phyloP scores from a whole-genome alignment of 2,113 vertebrate genomes.

The Mesocricetus auratus region DNA sequence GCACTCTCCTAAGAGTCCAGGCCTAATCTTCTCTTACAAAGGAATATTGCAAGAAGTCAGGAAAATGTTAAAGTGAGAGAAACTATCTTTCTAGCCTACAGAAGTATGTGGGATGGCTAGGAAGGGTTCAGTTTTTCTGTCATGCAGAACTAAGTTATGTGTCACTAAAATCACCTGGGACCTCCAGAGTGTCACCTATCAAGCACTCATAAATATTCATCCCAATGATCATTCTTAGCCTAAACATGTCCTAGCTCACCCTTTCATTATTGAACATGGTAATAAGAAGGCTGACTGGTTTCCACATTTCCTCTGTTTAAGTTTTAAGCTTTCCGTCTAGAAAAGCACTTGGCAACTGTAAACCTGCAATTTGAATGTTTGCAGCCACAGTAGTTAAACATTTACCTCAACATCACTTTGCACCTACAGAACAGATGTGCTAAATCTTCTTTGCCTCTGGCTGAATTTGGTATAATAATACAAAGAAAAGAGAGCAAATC shows the following conservation, averaged over 20 bases:
- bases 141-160: not conserved
- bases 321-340: not conserved
- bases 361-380: conserved; percentile 44
- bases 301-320: not conserved
- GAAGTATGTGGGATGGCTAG: not conserved
- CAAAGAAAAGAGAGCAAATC: not conserved
- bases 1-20: no score
- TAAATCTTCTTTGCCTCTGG: conserved; percentile 33
- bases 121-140: not conserved
- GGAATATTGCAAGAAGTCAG: not conserved
- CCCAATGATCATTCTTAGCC: not conserved
- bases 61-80: not conserved
- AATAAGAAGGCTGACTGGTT: conserved; percentile 8
- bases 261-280: conserved; percentile 24
- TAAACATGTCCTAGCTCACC: not conserved
- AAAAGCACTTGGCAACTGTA: conserved; percentile 38
- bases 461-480: conserved; percentile 7
- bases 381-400: conserved; percentile 28
- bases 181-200: not conserved
- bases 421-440: not conserved
- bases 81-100: not conserved
- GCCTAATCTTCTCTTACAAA: not conserved
- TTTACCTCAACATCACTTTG: conserved; percentile 30
- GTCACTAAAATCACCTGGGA: not conserved
- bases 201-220: not conserved